Percentiles rank a stretch among this genome's conserved stretches.
These are phyloP conservation scores for Toxostoma redivivum DNA, from an alignment of 2,113 vertebrate genomes.

Conservation along the genomic window DNA sequence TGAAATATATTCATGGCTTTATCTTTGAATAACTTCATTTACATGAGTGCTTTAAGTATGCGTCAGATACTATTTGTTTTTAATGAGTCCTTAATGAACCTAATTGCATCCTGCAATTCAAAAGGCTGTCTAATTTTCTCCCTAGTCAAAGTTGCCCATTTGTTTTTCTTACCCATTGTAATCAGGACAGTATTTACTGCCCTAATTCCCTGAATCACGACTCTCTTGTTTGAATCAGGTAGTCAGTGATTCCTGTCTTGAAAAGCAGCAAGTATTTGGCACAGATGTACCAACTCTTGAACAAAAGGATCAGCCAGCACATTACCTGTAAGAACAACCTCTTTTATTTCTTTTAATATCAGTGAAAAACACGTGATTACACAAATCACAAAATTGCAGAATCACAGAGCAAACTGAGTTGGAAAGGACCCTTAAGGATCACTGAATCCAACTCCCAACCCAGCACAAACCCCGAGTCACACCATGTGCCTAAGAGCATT, in stretches of 20 bases:
- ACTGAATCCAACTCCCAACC: no score
- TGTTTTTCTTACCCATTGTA: background rate
- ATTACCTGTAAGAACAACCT: background rate
- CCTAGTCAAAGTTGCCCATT: background rate
- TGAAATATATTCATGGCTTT: background rate
- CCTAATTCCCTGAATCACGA: background rate
- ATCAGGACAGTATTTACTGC: background rate
- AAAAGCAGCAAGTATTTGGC: background rate
- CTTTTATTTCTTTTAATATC: background rate
- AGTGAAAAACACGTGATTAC: background rate
- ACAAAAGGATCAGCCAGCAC: background rate
- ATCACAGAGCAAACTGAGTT: background rate
- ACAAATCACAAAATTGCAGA: background rate
- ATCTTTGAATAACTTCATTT: background rate
- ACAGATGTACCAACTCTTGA: background rate
- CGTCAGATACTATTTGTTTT: background rate
- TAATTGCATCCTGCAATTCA: slow-evolving; percentile 1
- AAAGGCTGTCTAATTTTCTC: slow-evolving; percentile 4
- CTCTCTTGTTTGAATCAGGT: background rate
- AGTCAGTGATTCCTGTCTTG: background rate
- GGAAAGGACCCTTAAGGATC: background rate
- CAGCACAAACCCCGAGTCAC: background rate
- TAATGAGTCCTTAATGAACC: slow-evolving; percentile 17
- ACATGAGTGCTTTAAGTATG: background rate
- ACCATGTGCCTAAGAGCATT: fast-evolving